Evolutionary conservation across 2,113 vertebrate species (phyloP).

Genomic region (Phocoena phocoena): DNA sequence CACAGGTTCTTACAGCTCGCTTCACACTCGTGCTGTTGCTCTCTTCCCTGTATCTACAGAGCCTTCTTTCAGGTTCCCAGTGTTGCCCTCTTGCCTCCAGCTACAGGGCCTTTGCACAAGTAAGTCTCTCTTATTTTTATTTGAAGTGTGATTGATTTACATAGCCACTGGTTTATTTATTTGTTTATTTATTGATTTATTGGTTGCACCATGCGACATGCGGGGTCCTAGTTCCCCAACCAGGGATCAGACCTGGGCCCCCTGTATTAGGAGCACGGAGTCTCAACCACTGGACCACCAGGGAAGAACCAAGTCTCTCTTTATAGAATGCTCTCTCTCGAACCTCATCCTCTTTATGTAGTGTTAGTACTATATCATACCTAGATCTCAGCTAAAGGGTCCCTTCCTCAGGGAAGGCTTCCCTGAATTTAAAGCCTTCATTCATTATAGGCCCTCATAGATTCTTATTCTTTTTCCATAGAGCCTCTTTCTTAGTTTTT

Average conservation of each 20-base stretch:
- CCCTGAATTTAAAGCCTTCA: background rate
- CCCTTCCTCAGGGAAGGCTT: background rate
- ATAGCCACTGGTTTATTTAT: too few species aligned
- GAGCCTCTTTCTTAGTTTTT: background rate
- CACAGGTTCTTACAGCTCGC: background rate
- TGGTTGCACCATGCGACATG: accelerated
- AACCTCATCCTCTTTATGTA: background rate
- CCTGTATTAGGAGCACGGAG: too few species aligned
- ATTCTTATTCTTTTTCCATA: background rate
- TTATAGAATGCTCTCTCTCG: background rate
- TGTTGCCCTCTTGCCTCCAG: background rate
- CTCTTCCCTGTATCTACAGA: background rate
- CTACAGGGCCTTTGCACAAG: background rate
- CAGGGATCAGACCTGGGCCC: too few species aligned
- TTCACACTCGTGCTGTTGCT: background rate
- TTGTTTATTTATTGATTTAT: too few species aligned
- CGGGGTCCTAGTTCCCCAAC: too few species aligned
- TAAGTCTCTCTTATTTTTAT: too few species aligned
- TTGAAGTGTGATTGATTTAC: too few species aligned
- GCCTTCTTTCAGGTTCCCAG: background rate
- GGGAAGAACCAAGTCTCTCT: background rate
- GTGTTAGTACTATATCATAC: background rate
- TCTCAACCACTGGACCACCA: too few species aligned
- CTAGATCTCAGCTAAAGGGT: background rate
- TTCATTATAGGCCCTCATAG: background rate